Evolutionary conservation across 2,888 invertebrate genomes (phyloP).

Genomic region (Sicus ferrugineus): DNA sequence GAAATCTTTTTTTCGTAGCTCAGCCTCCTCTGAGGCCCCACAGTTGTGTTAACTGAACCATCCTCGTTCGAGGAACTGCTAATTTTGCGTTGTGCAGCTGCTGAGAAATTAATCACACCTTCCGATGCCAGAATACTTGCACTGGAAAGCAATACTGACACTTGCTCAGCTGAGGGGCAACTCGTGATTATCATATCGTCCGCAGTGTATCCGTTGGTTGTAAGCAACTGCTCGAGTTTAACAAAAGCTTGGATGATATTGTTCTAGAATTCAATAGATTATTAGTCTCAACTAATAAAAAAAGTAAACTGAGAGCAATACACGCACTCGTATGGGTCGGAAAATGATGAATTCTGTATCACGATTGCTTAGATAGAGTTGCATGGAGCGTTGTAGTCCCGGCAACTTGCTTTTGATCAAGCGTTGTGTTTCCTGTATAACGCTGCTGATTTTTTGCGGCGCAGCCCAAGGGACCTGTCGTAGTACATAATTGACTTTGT

Average conservation of each 20-base stretch:
- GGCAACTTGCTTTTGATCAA: slow-evolving; percentile 83
- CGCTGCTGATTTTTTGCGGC: slow-evolving; percentile 75
- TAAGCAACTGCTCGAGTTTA: slow-evolving; percentile 80
- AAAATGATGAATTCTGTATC: slow-evolving; percentile 98
- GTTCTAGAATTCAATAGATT: slow-evolving; percentile 69
- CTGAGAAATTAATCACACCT: slow-evolving; percentile 56
- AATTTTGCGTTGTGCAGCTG: slow-evolving; percentile 51
- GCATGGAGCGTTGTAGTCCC: slow-evolving; percentile 86
- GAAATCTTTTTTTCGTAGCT: slow-evolving; percentile 48
- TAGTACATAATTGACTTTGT: slow-evolving; percentile 56
- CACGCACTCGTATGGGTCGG: slow-evolving; percentile 83
- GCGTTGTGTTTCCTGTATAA: slow-evolving; percentile 80
- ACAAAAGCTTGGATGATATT: slow-evolving; percentile 89
- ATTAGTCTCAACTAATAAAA: background rate
- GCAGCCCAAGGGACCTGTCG: slow-evolving; percentile 72
- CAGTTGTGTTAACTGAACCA: slow-evolving; percentile 35
- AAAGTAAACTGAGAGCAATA: background rate
- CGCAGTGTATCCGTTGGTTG: slow-evolving; percentile 76
- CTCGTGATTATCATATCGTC: slow-evolving; percentile 87
- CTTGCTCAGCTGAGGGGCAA: slow-evolving; percentile 92
- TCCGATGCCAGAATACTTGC: slow-evolving; percentile 72
- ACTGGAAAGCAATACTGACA: slow-evolving; percentile 86
- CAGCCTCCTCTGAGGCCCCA: background rate
- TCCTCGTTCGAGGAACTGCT: slow-evolving; percentile 54
- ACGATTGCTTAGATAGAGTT: slow-evolving; percentile 92